Evolutionary conservation across 1,140 invertebrate genomes (phyloP).

Genomic region (Anagrus nilaparvatae): DNA sequence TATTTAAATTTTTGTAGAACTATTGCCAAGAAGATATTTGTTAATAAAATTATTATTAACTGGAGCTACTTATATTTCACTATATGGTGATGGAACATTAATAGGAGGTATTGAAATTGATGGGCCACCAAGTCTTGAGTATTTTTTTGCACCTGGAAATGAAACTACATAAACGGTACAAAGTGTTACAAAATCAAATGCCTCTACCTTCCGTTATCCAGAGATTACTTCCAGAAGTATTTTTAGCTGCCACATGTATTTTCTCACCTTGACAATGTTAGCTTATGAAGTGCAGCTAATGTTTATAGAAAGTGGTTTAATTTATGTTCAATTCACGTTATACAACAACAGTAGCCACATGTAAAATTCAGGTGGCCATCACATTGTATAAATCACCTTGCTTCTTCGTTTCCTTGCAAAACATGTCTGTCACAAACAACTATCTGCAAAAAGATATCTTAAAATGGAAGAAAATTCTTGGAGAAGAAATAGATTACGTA

Average conservation of each 20-base stretch:
- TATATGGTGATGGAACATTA: too few relatives aligned
- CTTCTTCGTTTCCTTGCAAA: conserved; percentile 54
- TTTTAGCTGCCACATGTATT: conserved; percentile 82
- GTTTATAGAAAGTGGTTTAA: conserved; percentile 77
- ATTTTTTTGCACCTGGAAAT: conserved; percentile 15
- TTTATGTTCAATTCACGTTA: conserved; percentile 63
- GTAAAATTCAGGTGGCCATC: conserved; percentile 71
- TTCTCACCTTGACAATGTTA: conserved; percentile 82
- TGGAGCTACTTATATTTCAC: too few relatives aligned
- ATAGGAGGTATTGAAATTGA: too few relatives aligned
- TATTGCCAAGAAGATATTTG: too few relatives aligned
- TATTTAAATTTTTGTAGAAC: too few relatives aligned
- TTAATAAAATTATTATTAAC: too few relatives aligned
- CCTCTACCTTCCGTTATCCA: conserved; percentile 36
- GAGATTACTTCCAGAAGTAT: conserved; percentile 62
- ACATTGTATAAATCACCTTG: conserved; percentile 49
- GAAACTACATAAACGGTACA: conserved; percentile 16
- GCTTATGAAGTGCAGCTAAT: conserved; percentile 74
- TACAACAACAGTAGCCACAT: conserved; percentile 69
- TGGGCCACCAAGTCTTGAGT: conserved; percentile 11
- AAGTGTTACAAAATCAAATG: not conserved
- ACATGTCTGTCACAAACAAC: conserved; percentile 74
- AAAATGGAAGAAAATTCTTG: conserved; percentile 60
- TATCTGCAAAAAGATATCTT: conserved; percentile 46
- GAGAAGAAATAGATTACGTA: conserved; percentile 60